Base-by-base conservation (phyloP, 1,140 invertebrate species). In the Drosophila hydei region DNA sequence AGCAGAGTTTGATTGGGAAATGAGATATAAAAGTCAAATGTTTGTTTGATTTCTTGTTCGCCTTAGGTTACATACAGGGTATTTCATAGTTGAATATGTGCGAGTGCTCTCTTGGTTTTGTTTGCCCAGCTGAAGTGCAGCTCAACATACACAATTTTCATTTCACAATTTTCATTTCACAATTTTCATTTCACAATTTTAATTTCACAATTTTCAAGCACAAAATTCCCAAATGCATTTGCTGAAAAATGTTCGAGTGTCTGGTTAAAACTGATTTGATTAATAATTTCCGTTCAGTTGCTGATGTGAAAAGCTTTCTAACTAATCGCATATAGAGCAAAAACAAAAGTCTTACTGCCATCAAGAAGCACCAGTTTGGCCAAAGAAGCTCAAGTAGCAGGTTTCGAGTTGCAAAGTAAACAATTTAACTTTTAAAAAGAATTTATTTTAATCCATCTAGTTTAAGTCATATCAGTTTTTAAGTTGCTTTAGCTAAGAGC, bases 121-220 rank as follows among this genome's bases (percentile, higher is more conserved):
- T 33, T 59, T 45, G 16, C 18, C 12, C n/a, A 19, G 12, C n/a
- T 60, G 7, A 48, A 61, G 18, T 48, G 30, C 33, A 27, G 40
- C 11, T 19, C 38, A 43, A 12, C 3, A 42, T 14, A 48, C 21
- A 16, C 23, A 36, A 48, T 36, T 48, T 60, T 40, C 45, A 51
- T 60, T n/a, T n/a, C 21, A 16, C 23, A 36, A 48, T 36, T 48
- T 60, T 40, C 45, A 51, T 60, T n/a, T n/a, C n/a, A n/a, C n/a
- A n/a, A n/a, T n/a, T n/a, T n/a, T n/a, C n/a, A n/a, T n/a, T n/a
- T n/a, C n/a, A n/a, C n/a, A n/a, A n/a, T n/a, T n/a, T n/a, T n/a
- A n/a, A n/a, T n/a, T n/a, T n/a, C n/a, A n/a, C n/a, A n/a, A n/a
- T n/a, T 42, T 42, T 27, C 12, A 2, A 59, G 40, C 40, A 42